phyloP scores from a whole-genome alignment of 2,888 invertebrate genomes.

The Morinoia aosen region DNA sequence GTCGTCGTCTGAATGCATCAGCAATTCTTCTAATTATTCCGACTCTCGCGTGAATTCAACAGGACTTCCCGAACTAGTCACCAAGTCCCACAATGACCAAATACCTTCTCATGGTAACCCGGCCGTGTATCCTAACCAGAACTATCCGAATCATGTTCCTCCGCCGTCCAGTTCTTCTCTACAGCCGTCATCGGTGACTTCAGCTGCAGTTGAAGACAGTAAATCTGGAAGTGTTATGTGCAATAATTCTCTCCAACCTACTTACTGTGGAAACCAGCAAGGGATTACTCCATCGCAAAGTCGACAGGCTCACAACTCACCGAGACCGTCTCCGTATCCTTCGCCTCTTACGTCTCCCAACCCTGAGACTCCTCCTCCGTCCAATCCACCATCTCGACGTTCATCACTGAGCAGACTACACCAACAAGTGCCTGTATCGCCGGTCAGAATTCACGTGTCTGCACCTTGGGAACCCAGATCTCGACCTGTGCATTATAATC shows the following conservation, averaged over 20 bases:
- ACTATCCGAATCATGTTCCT: background rate
- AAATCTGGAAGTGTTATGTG: background rate
- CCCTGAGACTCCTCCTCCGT: constrained; percentile 32
- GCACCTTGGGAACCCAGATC: constrained; percentile 43
- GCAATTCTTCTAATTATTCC: background rate
- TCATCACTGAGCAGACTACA: constrained; percentile 42
- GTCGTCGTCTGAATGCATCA: background rate
- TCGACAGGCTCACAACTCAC: background rate
- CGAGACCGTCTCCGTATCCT: constrained; percentile 38
- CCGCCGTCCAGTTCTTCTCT: background rate
- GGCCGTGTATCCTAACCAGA: background rate
- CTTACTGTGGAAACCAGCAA: constrained; percentile 7
- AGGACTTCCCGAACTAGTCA: background rate
- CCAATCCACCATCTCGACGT: constrained; percentile 23
- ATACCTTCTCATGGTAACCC: background rate
- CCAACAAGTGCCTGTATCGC: constrained; percentile 41
- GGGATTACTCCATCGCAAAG: background rate
- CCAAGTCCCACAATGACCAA: background rate
- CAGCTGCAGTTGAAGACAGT: background rate
- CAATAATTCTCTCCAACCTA: background rate
- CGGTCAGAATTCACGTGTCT: constrained; percentile 28
- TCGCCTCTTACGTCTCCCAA: constrained; percentile 35
- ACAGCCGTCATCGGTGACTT: background rate
- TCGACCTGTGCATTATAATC: constrained; percentile 6
- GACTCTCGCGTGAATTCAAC: background rate